Evolutionary conservation across 2,113 vertebrate species (phyloP).

Genomic region (Actenoides hombroni): DNA sequence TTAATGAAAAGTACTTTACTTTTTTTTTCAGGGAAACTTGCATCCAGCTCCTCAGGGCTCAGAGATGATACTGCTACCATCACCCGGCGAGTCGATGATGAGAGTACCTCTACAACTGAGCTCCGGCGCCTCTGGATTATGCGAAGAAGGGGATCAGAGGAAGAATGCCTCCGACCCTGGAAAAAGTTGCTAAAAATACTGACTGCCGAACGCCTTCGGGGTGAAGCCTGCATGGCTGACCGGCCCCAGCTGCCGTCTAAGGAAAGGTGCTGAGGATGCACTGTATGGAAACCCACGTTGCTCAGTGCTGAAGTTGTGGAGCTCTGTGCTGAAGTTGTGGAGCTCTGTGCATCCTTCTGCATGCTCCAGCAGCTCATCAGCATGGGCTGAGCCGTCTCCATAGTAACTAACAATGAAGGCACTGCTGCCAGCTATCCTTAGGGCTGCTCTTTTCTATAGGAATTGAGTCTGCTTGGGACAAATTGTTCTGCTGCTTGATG

Average conservation of each 20-base stretch:
- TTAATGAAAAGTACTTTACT: constrained; percentile 75
- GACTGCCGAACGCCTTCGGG: constrained; percentile 57
- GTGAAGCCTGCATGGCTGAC: constrained; percentile 72
- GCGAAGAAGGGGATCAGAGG: constrained; percentile 76
- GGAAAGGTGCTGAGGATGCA: neutral
- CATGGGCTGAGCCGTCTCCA: constrained; percentile 83
- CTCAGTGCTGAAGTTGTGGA: constrained; percentile 54
- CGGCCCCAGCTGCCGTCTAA: neutral
- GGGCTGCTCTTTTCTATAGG: constrained; percentile 54
- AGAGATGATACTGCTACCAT: constrained; percentile 81
- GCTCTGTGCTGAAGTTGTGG: constrained; percentile 64
- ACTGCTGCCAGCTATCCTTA: constrained; percentile 65
- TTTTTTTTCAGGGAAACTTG: constrained; percentile 68
- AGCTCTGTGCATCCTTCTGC: constrained; percentile 65
- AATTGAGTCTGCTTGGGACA: constrained; percentile 52
- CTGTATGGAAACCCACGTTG: neutral
- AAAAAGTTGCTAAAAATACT: constrained; percentile 72
- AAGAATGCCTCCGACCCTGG: constrained; percentile 78
- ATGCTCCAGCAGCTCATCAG: constrained; percentile 68
- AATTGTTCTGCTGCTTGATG: constrained; percentile 34
- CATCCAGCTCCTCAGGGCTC: constrained; percentile 69
- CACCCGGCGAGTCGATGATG: constrained; percentile 80
- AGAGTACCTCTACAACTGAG: constrained; percentile 79
- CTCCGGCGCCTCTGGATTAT: constrained; percentile 73
- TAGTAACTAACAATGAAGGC: constrained; percentile 80